A percentile compares a stretch with the other conserved stretches of the same genome.
Conservation (phyloP, 2,888 invertebrate genomes). For the Drosophila paracracens region DNA sequence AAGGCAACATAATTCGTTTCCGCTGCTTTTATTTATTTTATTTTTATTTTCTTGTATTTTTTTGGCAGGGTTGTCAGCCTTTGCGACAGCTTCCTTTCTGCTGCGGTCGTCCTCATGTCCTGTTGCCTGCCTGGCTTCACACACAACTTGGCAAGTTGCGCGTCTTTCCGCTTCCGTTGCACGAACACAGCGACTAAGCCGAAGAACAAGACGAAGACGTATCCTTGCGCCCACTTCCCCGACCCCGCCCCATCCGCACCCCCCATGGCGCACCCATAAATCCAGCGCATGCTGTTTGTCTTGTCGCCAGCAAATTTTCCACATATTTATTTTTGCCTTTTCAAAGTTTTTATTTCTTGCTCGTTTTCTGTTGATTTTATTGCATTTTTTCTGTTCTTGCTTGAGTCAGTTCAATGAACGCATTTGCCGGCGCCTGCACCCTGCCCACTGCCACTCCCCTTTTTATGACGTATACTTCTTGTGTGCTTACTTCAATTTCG, state of each 20-base stretch:
- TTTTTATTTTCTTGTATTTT: conserved; percentile 11
- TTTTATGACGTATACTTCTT: conserved; percentile 27
- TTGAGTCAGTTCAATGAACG: conserved; percentile 71
- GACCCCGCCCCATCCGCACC: background rate
- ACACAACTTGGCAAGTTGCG: conserved; percentile 56
- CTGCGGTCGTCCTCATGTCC: conserved; percentile 56
- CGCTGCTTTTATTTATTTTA: conserved; percentile 34
- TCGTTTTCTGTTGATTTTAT: conserved; percentile 60
- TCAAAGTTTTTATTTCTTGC: conserved; percentile 33
- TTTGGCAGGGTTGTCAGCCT: conserved; percentile 61
- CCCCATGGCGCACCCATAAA: conserved; percentile 53
- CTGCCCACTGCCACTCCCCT: conserved; percentile 5
- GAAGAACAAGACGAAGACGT: background rate
- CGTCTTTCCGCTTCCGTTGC: conserved; percentile 73
- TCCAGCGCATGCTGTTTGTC: conserved; percentile 63
- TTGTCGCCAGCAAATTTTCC: conserved; percentile 59
- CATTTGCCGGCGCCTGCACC: conserved; percentile 71
- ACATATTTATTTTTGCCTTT: conserved; percentile 59
- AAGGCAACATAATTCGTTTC: conserved; percentile 74
- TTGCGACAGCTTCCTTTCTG: conserved; percentile 67
- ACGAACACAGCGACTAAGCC: conserved; percentile 29
- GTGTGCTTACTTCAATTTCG: conserved; percentile 57
- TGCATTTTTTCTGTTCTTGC: conserved; percentile 46
- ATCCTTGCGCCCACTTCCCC: background rate
- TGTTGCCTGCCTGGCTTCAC: conserved; percentile 1